Evolutionary conservation across 1,140 invertebrate species (phyloP).

Genomic region (Bombus balteatus): DNA sequence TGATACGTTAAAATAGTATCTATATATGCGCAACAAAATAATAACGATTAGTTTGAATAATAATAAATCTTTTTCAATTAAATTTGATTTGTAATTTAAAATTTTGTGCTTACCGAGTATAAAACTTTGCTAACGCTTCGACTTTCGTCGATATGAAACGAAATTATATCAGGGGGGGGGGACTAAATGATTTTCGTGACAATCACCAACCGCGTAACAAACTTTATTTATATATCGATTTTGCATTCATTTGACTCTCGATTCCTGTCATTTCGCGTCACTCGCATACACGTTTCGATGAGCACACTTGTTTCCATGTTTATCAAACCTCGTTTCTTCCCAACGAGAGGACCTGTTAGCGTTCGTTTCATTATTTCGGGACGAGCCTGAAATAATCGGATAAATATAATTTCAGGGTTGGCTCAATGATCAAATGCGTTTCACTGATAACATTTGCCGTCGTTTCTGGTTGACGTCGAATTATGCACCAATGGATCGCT

Average conservation of each 20-base stretch:
- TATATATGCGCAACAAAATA: background rate
- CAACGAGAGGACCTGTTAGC: background rate
- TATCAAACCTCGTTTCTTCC: conserved; percentile 3
- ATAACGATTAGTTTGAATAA: background rate
- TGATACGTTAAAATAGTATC: background rate
- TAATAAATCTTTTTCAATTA: background rate
- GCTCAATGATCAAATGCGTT: background rate
- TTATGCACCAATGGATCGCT: background rate
- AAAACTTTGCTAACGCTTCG: no score
- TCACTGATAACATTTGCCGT: background rate
- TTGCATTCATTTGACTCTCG: background rate
- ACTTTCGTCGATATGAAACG: background rate
- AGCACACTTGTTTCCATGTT: background rate
- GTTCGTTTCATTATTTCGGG: conserved; percentile 2
- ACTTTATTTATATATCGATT: background rate
- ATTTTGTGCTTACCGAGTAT: no score
- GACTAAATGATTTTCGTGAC: background rate
- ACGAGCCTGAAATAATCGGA: conserved; percentile 10
- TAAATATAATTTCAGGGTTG: conserved; percentile 14
- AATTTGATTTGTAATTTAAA: background rate
- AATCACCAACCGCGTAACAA: background rate
- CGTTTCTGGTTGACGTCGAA: background rate
- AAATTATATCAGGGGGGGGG: background rate
- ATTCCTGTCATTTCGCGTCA: background rate
- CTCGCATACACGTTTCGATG: background rate